phyloP scores from a whole-genome alignment of 2,888 invertebrate species.

The Rapana venosa region DNA sequence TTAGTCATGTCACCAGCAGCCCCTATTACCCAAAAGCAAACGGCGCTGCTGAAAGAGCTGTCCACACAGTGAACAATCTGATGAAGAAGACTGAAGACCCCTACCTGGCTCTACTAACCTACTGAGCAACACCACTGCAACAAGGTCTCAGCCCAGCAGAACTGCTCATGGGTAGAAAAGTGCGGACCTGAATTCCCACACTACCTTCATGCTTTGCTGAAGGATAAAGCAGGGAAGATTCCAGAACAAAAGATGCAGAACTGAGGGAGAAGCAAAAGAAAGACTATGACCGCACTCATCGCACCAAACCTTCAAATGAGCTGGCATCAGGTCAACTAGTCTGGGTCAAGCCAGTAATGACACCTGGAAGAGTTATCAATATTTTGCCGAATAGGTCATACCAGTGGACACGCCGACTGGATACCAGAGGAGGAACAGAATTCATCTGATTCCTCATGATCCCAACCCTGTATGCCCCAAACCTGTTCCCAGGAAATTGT shows the following conservation, averaged over 20 bases:
- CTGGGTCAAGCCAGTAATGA: not conserved
- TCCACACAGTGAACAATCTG: slow-evolving; percentile 27
- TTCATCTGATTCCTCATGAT: not conserved
- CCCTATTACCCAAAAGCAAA: slow-evolving; percentile 25
- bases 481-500: not conserved
- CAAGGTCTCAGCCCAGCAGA: slow-evolving; percentile 17
- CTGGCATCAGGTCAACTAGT: not conserved
- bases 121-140: slow-evolving; percentile 33
- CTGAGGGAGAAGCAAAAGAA: not conserved
- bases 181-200: slow-evolving; percentile 1
- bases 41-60: slow-evolving; percentile 35
- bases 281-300: not conserved
- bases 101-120: slow-evolving; percentile 35
- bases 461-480: not conserved
- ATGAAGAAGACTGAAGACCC: slow-evolving; percentile 37
- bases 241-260: not conserved
- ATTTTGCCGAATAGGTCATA: not conserved
- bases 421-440: not conserved
- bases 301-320: not conserved
- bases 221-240: not conserved
- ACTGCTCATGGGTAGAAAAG: slow-evolving; percentile 37
- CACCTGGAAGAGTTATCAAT: not conserved
- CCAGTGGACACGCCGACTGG: not conserved
- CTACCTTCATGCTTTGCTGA: not conserved
- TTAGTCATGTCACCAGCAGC: slow-evolving; percentile 22